Evolutionary conservation across 1,140 invertebrate genomes (phyloP).

Genomic region (Phymastichus coffea): DNA sequence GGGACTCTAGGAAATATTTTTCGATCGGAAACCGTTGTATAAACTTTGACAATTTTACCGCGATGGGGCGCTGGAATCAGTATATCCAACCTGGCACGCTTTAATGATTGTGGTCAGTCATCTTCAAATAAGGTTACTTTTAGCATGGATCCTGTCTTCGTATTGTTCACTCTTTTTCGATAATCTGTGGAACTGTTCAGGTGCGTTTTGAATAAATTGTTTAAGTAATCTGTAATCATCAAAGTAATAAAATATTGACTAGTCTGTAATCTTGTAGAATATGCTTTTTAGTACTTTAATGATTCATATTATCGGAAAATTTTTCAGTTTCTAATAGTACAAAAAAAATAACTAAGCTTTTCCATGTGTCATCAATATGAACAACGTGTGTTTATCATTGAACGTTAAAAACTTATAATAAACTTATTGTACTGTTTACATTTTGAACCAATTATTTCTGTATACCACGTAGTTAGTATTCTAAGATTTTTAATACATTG

Average conservation of each 20-base stretch:
- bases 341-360: background rate
- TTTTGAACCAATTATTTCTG: background rate
- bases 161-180: slow-evolving; percentile 34
- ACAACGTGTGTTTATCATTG: slow-evolving; percentile 24
- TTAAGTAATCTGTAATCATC: slow-evolving; percentile 34
- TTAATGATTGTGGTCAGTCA: too few species aligned
- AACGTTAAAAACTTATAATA: too few species aligned
- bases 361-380: background rate
- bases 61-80: too few species aligned
- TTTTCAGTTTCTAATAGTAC: background rate
- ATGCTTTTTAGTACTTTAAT: slow-evolving; percentile 1
- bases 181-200: slow-evolving; percentile 33
- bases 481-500: background rate
- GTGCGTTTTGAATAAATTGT: slow-evolving; percentile 24
- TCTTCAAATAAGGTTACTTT: too few species aligned
- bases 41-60: too few species aligned
- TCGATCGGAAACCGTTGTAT: too few species aligned
- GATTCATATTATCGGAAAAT: background rate
- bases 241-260: slow-evolving; percentile 19
- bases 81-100: too few species aligned
- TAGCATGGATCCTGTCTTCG: too few species aligned
- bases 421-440: background rate
- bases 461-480: background rate
- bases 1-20: too few species aligned
- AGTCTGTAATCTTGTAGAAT: background rate